Base-by-base conservation (phyloP, 2,888 invertebrate genomes). In the Amphipoea lucens region DNA sequence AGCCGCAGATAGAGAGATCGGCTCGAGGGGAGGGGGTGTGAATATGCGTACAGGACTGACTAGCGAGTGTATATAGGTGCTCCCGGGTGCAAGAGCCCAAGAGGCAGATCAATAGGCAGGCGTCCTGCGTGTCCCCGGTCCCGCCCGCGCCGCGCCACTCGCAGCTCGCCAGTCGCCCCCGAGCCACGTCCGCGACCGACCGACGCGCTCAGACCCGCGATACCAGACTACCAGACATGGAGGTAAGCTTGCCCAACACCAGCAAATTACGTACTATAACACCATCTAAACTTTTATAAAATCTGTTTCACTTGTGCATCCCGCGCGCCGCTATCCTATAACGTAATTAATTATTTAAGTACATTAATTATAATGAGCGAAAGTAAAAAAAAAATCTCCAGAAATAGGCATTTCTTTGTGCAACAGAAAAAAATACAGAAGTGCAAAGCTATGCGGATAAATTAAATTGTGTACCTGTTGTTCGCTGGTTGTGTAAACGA, bases 51-150 rank as follows among this genome's bases (percentile, higher is more conserved):
- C 92, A 92, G 92, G 92, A 93, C 91, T 86, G 89, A 89, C 77
- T 89, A 87, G 87, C 81, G 91, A 91, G 90, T 88, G 84, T 87
- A 85, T 90, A 85, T 90, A 87, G 89, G 87, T 89, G 90, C 88
- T 91, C 92, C 92, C 92, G 94, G 93, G 92, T 93, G 93, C 92
- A 91, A 91, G 93, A 92, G 93, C 90, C 94, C 92, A 91, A 91
- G 93, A 91, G 93, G 90, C 94, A 93, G 95, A 95, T 95, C 96
- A 93, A 95, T 96, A 95, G 93, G 90, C 88, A 87, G 90, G 94
- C 93, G 94, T 93, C 94, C 94, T 92, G 92, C 90, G 90, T 88
- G 83, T 84, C 88, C 90, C 86, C 89, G 89, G 87, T 83, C 87
- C 87, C 85, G 72, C 80, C 90, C 89, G 87, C 83, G 84, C 87